Conservation (phyloP, 2,113 vertebrate genomes). For the Sceloporus tristichus region DNA sequence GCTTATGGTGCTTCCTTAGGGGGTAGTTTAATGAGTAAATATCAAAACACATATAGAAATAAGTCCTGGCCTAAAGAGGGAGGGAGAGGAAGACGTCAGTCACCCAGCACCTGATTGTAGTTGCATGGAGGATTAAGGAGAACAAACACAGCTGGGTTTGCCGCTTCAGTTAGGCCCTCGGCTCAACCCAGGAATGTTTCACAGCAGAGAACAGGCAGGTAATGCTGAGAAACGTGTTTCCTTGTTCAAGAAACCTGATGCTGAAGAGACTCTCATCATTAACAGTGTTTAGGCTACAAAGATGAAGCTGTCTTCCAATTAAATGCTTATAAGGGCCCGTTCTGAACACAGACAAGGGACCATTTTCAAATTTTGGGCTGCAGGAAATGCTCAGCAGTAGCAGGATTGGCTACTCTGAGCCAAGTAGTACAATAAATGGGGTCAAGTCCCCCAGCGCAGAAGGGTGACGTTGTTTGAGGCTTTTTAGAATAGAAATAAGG, state of each 20-base stretch:
- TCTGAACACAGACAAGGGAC: background rate
- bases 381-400: background rate
- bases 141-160: slow-evolving; percentile 37
- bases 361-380: background rate
- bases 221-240: slow-evolving; percentile 16
- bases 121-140: slow-evolving; percentile 17
- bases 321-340: background rate
- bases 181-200: slow-evolving; percentile 17
- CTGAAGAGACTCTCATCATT: background rate
- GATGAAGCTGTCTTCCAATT: background rate
- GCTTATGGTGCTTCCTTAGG: no score
- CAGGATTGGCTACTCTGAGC: background rate
- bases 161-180: background rate
- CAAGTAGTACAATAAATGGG: background rate
- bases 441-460: background rate
- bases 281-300: background rate
- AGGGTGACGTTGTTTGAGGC: background rate
- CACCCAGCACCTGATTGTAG: background rate
- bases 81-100: background rate
- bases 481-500: background rate
- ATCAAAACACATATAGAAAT: slow-evolving; percentile 18
- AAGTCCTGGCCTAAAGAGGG: slow-evolving; percentile 2
- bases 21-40: background rate
- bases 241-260: slow-evolving; percentile 6
- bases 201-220: slow-evolving; percentile 3